Conservation (phyloP, 2,888 invertebrate genomes). For the Spialia ferax region DNA sequence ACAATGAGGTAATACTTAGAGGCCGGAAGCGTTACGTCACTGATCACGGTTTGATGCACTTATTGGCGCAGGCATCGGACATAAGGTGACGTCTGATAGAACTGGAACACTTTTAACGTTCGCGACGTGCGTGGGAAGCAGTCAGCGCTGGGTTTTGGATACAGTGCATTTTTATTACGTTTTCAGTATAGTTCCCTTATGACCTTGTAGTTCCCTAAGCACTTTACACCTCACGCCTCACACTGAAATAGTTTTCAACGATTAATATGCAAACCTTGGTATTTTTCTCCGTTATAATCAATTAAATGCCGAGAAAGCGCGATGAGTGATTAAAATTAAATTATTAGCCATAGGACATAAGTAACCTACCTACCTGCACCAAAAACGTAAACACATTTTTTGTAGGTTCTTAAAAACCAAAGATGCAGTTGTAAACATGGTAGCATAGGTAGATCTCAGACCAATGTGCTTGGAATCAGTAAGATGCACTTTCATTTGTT, state of each 20-base stretch:
- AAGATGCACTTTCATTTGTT: constrained; percentile 61
- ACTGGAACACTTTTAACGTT: constrained; percentile 42
- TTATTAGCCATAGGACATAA: no score
- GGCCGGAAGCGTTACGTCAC: constrained; percentile 78
- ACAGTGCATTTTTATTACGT: not conserved
- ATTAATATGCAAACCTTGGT: no score
- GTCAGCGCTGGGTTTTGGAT: not conserved
- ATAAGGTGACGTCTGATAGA: constrained; percentile 59
- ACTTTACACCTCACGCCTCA: no score
- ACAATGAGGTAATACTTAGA: constrained; percentile 75
- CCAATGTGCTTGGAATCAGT: constrained; percentile 55
- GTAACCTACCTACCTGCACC: no score
- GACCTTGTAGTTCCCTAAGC: no score
- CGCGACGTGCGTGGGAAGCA: not conserved
- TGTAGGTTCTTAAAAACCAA: not conserved
- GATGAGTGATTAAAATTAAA: no score
- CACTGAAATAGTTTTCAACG: no score
- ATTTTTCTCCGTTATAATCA: no score
- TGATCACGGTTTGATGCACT: constrained; percentile 70
- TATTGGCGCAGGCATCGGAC: constrained; percentile 55
- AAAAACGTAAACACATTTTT: no score
- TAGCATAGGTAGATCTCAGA: not conserved
- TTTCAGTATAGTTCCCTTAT: not conserved
- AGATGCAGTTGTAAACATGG: not conserved
- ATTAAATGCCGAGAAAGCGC: no score